Base-by-base conservation (phyloP, 2,888 invertebrate species). In the Melinaea marsaeus region DNA sequence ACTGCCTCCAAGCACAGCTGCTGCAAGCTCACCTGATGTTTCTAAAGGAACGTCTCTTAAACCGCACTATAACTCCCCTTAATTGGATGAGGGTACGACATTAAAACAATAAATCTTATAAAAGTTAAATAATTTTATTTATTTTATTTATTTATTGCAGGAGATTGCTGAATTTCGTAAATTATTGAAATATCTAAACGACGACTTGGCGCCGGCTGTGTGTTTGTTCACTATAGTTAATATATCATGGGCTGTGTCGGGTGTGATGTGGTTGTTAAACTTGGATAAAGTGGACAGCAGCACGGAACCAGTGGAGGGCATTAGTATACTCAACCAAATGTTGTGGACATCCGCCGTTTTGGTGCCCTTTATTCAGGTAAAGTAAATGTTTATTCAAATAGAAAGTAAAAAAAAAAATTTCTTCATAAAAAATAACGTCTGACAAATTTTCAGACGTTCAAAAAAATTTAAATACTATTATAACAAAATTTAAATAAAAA, bases 111-210 rank as follows among this genome's bases (percentile, higher is more conserved):
- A 6, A 11, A 11, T 42, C 32, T 2, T 51, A 59, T 54, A 55
- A 37, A 13, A 11, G 32, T 4, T 13, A 11, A 48, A 6, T 13
- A 22, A n/a, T 13, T 7, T 68, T 46, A 62, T 70, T 63, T 62
- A 61, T 62, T 71, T 66, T 3, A 55, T 55, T 35, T 22, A 22
- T 22, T 22, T 22, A 0, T 83, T 85, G 51, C 77, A 95, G 95
- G 95, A 96, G 88, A 93, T 96, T 66, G 92, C 94, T 1, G 96
- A 96, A 77, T 95, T 96, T 72, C 93, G 93, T 66, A 96, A 96
- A 75, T 85, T 96, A 62, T 81, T 96, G 33, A 93, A 93, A 70
- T 95, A 95, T 75, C 90, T 96, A 55, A 97, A 97, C 80, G 92
- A 94, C 69, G 94, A 95, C 76, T 88, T 96, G 55, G 93, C 95